These are phyloP conservation scores for Acanthisitta chloris DNA, from an alignment of 2,113 vertebrate genomes.

Conservation along the genomic window DNA sequence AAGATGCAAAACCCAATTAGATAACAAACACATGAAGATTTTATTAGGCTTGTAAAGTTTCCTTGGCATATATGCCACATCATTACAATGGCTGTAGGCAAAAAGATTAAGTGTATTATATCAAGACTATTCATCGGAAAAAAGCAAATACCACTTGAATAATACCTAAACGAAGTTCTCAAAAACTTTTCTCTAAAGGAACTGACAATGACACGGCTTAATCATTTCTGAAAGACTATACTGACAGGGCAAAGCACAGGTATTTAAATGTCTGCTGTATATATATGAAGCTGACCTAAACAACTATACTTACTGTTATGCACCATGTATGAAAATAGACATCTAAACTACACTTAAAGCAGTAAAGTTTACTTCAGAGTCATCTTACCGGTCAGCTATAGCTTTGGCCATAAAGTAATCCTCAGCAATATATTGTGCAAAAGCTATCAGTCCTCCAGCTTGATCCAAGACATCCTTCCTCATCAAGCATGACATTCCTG, in stretches of 20 bases:
- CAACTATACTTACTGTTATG: background rate
- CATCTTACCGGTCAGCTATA: constrained; percentile 91
- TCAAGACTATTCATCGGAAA: background rate
- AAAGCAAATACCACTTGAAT: background rate
- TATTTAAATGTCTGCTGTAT: background rate
- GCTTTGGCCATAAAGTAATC: constrained; percentile 99
- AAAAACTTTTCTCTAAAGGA: background rate
- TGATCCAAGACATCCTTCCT: constrained; percentile 95
- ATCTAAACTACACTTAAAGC: background rate
- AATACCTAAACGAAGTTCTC: background rate
- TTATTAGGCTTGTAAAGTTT: background rate
- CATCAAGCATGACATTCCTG: constrained; percentile 98
- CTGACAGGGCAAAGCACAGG: background rate
- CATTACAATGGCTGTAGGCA: background rate
- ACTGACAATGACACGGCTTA: background rate
- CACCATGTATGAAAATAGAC: background rate
- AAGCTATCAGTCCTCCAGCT: constrained; percentile 92
- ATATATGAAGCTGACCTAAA: background rate
- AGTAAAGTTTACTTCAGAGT: background rate
- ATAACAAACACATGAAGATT: background rate
- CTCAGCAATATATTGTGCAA: constrained; percentile 97
- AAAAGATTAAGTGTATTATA: background rate
- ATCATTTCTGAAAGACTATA: background rate
- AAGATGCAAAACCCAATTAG: background rate
- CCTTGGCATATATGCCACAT: background rate